phyloP scores from a whole-genome alignment of 2,888 invertebrate genomes.

The Girardia tigrina region DNA sequence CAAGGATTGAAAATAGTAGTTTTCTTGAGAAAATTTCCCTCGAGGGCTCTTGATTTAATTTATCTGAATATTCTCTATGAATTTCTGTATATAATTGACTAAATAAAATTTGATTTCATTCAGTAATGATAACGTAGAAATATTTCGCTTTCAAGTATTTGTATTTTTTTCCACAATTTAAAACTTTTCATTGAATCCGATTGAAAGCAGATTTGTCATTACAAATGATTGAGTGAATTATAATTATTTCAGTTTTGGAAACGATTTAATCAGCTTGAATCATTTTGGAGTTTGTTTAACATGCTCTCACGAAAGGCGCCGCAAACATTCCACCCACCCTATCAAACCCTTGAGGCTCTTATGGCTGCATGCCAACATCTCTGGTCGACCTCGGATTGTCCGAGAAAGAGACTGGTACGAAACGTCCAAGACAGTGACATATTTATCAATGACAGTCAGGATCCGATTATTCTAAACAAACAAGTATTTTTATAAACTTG shows the following conservation, averaged over 20 bases:
- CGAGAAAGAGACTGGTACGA: not conserved
- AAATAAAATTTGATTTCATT: not conserved
- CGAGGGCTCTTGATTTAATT: no score
- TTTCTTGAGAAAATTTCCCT: no score
- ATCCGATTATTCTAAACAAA: not conserved
- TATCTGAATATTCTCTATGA: no score
- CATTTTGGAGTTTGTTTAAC: not conserved
- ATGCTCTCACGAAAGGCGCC: not conserved
- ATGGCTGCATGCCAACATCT: slow-evolving; percentile 6
- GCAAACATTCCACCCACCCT: not conserved
- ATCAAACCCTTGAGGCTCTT: not conserved
- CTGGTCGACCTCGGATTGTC: not conserved
- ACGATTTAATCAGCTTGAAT: not conserved
- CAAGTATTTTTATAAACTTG: not conserved
- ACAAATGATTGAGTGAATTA: no score
- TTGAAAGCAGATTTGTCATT: no score
- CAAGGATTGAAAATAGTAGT: no score
- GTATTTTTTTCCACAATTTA: no score
- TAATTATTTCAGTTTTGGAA: no score
- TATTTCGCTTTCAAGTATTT: not conserved
- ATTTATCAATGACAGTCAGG: slow-evolving; percentile 13
- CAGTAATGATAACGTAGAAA: not conserved
- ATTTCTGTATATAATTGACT: not conserved
- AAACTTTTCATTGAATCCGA: no score
- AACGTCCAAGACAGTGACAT: not conserved